A percentile compares a stretch with the other conserved stretches of the same genome.
phyloP scores from a whole-genome alignment of 2,113 vertebrate genomes.

The Boulengeromyrus knoepffleri region DNA sequence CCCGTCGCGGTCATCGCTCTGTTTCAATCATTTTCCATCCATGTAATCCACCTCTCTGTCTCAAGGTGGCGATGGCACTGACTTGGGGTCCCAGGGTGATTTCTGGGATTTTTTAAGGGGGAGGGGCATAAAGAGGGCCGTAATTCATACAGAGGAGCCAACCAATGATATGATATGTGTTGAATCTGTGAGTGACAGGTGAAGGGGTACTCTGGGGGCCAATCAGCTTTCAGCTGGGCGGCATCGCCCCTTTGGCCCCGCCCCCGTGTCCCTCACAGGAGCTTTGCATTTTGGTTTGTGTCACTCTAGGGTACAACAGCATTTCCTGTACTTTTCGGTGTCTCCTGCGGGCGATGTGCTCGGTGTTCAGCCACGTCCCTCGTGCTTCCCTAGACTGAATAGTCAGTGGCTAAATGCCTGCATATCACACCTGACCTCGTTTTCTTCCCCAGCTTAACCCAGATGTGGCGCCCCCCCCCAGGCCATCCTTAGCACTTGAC shows the following conservation, averaged over 20 bases:
- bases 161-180: not conserved
- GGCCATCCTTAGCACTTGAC: not conserved
- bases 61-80: not conserved
- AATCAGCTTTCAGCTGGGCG: not conserved
- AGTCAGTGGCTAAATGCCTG: too few species aligned
- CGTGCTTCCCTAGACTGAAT: too few species aligned
- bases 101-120: not conserved
- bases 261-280: not conserved
- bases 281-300: not conserved
- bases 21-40: not conserved
- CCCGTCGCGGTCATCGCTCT: not conserved
- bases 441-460: not conserved
- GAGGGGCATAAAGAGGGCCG: not conserved
- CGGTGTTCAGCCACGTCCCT: not conserved
- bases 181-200: not conserved
- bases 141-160: not conserved
- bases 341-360: slow-evolving; percentile 13
- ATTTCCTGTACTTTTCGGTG: not conserved
- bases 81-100: not conserved
- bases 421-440: too few species aligned
- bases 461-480: not conserved
- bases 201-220: not conserved
- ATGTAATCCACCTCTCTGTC: not conserved
- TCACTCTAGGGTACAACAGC: not conserved
- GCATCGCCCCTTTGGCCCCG: too few species aligned